phyloP scores from a whole-genome alignment of 2,888 invertebrate species.

The Anarsia innoxiella region DNA sequence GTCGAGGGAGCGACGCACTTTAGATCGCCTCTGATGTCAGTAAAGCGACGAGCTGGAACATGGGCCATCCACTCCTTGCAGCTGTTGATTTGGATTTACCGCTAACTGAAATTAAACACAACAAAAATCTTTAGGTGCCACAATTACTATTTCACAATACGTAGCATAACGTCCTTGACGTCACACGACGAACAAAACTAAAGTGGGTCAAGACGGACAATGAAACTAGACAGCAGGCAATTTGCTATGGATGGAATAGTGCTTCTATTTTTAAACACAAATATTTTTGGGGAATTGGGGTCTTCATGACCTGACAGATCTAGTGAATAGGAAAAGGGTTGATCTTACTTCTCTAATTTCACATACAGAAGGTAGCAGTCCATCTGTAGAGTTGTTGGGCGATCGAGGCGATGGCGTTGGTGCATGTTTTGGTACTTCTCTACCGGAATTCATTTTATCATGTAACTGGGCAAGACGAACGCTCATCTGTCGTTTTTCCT shows the following conservation, averaged over 20 bases:
- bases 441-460: conserved; percentile 75
- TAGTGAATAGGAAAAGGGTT: conserved; percentile 24
- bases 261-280: too few species aligned
- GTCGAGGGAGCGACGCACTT: conserved; percentile 51
- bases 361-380: conserved; percentile 85
- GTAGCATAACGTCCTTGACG: too few species aligned
- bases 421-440: conserved; percentile 64
- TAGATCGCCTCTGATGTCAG: conserved; percentile 57
- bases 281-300: too few species aligned
- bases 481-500: conserved; percentile 87
- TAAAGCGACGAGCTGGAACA: conserved; percentile 67
- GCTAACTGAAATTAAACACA: too few species aligned
- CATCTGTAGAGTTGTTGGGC: conserved; percentile 86
- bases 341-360: conserved; percentile 84
- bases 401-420: conserved; percentile 86
- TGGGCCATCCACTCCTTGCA: conserved; percentile 66
- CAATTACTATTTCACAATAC: too few species aligned
- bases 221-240: neutral
- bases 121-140: too few species aligned
- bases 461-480: conserved; percentile 82
- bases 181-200: too few species aligned
- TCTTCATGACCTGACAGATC: too few species aligned
- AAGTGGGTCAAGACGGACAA: conserved; percentile 1
- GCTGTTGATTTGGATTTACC: conserved; percentile 52
- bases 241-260: too few species aligned